Percentiles rank a stretch among this genome's conserved stretches.
Conservation (phyloP, 2,797 vertebrate genomes). For the Pangasius sanitwongsei region DNA sequence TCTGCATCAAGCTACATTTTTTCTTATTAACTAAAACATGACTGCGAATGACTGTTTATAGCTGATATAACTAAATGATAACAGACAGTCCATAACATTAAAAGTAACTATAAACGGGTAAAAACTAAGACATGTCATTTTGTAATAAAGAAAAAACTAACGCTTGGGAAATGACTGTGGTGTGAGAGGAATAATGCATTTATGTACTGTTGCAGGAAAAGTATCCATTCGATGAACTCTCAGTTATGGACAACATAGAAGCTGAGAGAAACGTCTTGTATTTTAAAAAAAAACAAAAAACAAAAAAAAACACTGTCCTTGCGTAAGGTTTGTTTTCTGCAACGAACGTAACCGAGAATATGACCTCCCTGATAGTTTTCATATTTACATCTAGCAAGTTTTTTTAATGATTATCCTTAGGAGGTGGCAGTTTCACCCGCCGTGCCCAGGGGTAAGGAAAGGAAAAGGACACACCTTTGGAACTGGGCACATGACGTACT, state of each 20-base stretch:
- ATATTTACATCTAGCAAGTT: neutral
- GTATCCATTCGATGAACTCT: neutral
- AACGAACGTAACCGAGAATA: neutral
- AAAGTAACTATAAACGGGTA: neutral
- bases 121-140: neutral
- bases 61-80: neutral
- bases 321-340: neutral
- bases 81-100: neutral
- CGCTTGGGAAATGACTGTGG: neutral
- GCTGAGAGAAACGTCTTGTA: neutral
- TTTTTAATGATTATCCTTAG: neutral
- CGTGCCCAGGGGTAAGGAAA: neutral
- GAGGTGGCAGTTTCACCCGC: neutral
- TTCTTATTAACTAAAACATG: neutral
- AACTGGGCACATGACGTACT: neutral
- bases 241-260: neutral
- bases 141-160: neutral
- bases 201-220: no score
- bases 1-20: neutral
- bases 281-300: neutral
- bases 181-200: neutral
- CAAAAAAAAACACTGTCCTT: neutral
- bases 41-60: neutral
- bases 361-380: neutral
- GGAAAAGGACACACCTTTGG: constrained; percentile 12